phyloP scores from a whole-genome alignment of 1,140 invertebrate species.

The Episyrphus balteatus region DNA sequence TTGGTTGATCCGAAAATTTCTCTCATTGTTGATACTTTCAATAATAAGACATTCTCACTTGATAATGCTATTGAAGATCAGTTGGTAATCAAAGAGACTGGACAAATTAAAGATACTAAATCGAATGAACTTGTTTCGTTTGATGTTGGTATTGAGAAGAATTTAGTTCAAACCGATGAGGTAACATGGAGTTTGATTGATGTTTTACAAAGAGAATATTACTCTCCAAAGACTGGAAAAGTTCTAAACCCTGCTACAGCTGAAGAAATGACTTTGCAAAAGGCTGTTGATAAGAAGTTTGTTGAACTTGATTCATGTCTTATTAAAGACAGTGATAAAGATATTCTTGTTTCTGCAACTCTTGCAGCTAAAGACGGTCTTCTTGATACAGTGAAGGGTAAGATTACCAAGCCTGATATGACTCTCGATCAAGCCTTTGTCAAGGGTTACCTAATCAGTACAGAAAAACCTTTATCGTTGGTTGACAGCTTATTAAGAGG shows the following conservation, averaged over 20 bases:
- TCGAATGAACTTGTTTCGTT: slow-evolving; percentile 53
- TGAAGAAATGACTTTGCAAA: slow-evolving; percentile 54
- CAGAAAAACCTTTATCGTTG: slow-evolving; percentile 65
- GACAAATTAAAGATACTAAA: slow-evolving; percentile 55
- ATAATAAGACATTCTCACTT: slow-evolving; percentile 54
- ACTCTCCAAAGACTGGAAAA: slow-evolving; percentile 59
- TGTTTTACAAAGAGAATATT: slow-evolving; percentile 68
- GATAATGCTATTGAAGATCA: slow-evolving; percentile 54
- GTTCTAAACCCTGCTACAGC: slow-evolving; percentile 73
- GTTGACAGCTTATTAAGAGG: slow-evolving; percentile 77
- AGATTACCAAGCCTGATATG: slow-evolving; percentile 56
- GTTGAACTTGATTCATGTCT: slow-evolving; percentile 57
- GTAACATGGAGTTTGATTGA: slow-evolving; percentile 59
- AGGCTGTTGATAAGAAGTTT: slow-evolving; percentile 60
- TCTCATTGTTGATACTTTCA: slow-evolving; percentile 65
- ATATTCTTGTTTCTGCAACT: slow-evolving; percentile 51
- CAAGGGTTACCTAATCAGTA: slow-evolving; percentile 65
- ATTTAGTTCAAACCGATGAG: slow-evolving; percentile 57
- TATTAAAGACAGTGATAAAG: slow-evolving; percentile 62
- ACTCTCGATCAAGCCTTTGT: slow-evolving; percentile 64
- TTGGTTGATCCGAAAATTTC: slow-evolving; percentile 74
- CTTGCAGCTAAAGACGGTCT: slow-evolving; percentile 58
- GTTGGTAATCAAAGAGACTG: slow-evolving; percentile 56
- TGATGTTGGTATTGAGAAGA: slow-evolving; percentile 55
- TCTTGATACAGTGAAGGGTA: slow-evolving; percentile 57